A percentile compares a stretch with the other conserved stretches of the same genome.
These are phyloP conservation scores for Timema cristinae DNA, from an alignment of 2,888 invertebrate species.

Conservation along the genomic window DNA sequence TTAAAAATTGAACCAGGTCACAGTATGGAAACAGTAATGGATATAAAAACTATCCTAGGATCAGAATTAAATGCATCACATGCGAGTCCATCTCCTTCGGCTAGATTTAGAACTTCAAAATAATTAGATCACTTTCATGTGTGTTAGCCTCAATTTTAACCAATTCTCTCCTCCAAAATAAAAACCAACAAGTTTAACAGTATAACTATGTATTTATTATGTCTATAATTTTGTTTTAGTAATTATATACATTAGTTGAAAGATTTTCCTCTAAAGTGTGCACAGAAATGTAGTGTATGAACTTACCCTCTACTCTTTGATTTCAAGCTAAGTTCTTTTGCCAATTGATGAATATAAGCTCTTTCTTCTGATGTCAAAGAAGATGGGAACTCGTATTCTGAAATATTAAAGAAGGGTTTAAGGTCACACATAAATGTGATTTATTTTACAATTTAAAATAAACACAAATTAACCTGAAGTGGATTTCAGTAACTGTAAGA, in stretches of 20 bases:
- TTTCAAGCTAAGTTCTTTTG: conserved; percentile 63
- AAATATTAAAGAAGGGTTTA: conserved; percentile 8
- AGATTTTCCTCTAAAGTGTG: too few species aligned
- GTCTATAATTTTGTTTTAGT: not conserved
- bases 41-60: too few species aligned
- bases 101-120: too few species aligned
- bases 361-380: conserved; percentile 73
- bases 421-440: not conserved
- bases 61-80: too few species aligned
- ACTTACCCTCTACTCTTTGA: conserved; percentile 78
- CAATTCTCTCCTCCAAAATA: not conserved
- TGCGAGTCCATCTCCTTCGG: too few species aligned
- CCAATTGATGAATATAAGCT: conserved; percentile 72
- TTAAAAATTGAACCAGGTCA: too few species aligned
- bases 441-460: conserved; percentile 7
- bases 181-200: conserved; percentile 11
- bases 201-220: conserved; percentile 15
- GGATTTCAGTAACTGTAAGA: too few species aligned
- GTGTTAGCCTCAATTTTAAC: too few species aligned
- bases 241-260: not conserved
- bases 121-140: too few species aligned
- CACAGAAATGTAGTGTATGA: not conserved
- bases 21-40: too few species aligned
- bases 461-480: not conserved
- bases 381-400: conserved; percentile 59